These are phyloP conservation scores for Beaufortia kweichowensis DNA, from an alignment of 2,113 vertebrate species.

Conservation along the genomic window DNA sequence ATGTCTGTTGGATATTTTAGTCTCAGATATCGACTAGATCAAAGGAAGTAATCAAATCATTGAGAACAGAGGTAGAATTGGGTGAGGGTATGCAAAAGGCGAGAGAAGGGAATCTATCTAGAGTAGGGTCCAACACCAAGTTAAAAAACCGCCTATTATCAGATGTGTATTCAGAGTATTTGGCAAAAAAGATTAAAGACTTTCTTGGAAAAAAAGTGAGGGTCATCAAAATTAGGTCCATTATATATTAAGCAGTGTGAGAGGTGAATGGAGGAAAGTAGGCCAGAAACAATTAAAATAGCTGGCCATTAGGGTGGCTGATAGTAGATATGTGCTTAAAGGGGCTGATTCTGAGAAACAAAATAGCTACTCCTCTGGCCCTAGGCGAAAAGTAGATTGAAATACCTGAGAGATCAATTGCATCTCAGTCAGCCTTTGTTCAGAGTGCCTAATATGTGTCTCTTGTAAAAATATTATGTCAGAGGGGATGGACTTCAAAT, in stretches of 20 bases:
- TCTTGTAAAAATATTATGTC: too few species aligned
- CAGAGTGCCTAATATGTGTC: too few species aligned
- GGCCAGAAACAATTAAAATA: too few species aligned
- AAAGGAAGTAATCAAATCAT: too few species aligned
- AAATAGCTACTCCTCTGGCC: background rate
- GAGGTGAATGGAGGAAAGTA: background rate
- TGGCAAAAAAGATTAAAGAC: too few species aligned
- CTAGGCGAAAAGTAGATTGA: background rate
- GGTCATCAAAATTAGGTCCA: slow-evolving; percentile 4
- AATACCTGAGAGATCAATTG: background rate
- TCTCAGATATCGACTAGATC: background rate
- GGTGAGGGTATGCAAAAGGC: background rate
- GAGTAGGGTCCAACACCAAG: too few species aligned
- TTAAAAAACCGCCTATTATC: too few species aligned
- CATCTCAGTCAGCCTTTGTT: background rate
- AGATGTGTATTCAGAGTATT: too few species aligned
- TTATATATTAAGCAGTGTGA: background rate
- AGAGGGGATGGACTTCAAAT: too few species aligned
- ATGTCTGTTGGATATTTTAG: background rate
- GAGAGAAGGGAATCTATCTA: background rate
- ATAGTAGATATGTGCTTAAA: too few species aligned
- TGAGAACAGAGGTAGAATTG: background rate
- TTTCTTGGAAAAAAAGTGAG: background rate
- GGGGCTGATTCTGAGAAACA: background rate
- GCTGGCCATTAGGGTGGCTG: too few species aligned